These are phyloP conservation scores for Pionites leucogaster DNA, from an alignment of 2,113 vertebrate species.

Conservation along the genomic window DNA sequence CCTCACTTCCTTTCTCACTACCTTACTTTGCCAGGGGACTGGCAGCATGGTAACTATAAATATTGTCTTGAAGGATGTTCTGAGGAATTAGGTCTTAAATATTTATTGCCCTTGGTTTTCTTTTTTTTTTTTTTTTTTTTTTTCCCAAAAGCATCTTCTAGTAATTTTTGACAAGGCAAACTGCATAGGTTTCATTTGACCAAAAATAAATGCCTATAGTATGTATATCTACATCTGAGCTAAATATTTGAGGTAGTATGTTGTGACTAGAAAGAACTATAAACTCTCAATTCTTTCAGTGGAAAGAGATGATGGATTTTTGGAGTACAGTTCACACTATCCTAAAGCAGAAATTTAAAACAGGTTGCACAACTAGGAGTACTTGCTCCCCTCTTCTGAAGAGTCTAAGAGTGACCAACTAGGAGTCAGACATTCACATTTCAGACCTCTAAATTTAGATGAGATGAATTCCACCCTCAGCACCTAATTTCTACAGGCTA, in stretches of 20 bases:
- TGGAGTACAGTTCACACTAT: neutral
- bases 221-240: neutral
- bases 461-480: neutral
- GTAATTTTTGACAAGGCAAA: neutral
- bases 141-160: neutral
- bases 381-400: neutral
- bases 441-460: neutral
- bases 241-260: neutral
- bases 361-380: neutral
- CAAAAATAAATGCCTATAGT: neutral
- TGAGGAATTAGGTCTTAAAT: neutral
- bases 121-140: accelerated
- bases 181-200: neutral
- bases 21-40: neutral
- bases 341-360: neutral
- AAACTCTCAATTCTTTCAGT: neutral
- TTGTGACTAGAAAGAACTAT: neutral
- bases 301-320: neutral
- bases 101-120: neutral
- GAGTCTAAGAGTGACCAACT: neutral
- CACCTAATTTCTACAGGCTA: neutral
- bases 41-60: neutral
- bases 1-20: neutral
- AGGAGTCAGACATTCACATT: accelerated
- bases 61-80: neutral